Evolutionary conservation across 2,797 vertebrate genomes (phyloP), one percentile per base, ranked within the genome.

Genomic region (Geotrypetes seraphini): DNA sequence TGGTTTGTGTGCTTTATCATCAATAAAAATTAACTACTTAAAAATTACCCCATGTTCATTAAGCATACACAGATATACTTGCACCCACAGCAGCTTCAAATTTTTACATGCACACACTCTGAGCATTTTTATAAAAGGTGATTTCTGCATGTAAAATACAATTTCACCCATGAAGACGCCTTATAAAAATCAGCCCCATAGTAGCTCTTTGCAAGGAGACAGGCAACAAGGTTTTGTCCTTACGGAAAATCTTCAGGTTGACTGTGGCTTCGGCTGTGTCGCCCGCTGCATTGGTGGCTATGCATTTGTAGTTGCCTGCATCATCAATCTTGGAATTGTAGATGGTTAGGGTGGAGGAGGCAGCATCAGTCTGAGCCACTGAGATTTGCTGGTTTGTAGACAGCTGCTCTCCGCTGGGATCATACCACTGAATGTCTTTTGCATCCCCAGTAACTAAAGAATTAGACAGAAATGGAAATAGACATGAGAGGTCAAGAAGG

Each of bases 231-330:
- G 25, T 4, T 0, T 5, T 53, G 36, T 12, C 66, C 92, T 87
- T 85, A 99, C 96, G 96, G 63, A 92, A 97, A 47, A 99, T 92
- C 62, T 93, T 94, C 55, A 99, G 89, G 4, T 89, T 94, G 71
- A 99, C 86, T 0, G 94, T 96, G 53, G 92, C 83, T 70, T 97
- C 92, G 0, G 72, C 85, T 41, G 91, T 87, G 6, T 77, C 80
- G 53, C 91, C 88, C 10, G 86, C 86, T 1, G 37, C 71, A 1
- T 61, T 73, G 16, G 82, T 80, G 47, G 92, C 91, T 19, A 96
- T 81, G 7, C 96, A 99, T 71, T 88, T 97, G 63, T 99, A 99
- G 12, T 88, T 90, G 46, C 96, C 96, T 0, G 87, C 92, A 2
- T 91, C 87, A 2, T 96, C 90, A 0, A 85, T 83, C 40, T 85